Percentiles rank a stretch among this genome's conserved stretches.
These are phyloP conservation scores for Falco berigora DNA, from an alignment of 2,797 vertebrate species.

Conservation along the genomic window DNA sequence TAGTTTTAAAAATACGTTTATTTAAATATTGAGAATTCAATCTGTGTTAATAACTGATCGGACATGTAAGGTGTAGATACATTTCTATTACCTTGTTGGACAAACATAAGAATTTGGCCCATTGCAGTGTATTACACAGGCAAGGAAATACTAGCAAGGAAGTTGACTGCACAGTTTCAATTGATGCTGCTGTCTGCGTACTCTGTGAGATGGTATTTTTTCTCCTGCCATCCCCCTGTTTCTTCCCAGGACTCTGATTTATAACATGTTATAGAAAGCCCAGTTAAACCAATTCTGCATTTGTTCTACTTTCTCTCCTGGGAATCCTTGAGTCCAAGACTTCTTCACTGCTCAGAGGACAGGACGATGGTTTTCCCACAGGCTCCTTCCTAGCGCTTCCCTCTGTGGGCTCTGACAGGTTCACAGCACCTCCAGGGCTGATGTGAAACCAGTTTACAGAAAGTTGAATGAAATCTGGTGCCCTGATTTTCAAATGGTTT, in stretches of 20 bases:
- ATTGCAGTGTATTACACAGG: background rate
- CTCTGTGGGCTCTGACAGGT: background rate
- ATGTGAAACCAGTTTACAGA: background rate
- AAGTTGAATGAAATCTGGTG: background rate
- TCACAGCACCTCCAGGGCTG: background rate
- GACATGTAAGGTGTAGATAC: background rate
- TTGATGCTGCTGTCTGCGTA: accelerated
- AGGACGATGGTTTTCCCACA: background rate
- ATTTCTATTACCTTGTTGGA: background rate
- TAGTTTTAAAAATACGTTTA: background rate
- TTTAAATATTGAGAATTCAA: background rate
- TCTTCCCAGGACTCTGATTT: background rate
- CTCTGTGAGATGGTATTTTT: background rate
- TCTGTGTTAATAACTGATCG: background rate
- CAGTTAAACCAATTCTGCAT: background rate
- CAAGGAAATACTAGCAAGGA: background rate
- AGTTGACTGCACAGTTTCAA: background rate
- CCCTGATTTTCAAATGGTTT: background rate
- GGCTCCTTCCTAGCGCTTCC: background rate
- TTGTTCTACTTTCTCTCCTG: background rate
- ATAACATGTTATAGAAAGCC: background rate
- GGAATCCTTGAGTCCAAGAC: background rate
- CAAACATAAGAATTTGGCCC: background rate
- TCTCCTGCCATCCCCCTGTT: background rate
- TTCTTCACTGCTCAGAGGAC: background rate